Evolutionary conservation across 2,888 invertebrate species (phyloP).

Genomic region (Acholoe squamosa): DNA sequence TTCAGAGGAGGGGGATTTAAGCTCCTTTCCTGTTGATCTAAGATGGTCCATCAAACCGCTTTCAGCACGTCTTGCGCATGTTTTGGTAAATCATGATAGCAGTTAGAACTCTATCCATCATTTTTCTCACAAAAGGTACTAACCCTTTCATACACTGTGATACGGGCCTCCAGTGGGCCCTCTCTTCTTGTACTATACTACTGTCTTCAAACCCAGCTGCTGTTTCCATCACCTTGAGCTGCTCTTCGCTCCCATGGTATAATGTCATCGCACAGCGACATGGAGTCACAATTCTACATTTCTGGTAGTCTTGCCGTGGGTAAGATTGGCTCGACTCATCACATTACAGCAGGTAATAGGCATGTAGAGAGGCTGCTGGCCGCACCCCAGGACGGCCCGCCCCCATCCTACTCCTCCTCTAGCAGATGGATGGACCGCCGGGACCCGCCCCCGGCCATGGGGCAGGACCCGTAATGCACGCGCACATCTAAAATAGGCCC

Average conservation of each 20-base stretch:
- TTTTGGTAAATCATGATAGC: too few relatives aligned
- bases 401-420: not conserved
- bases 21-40: too few relatives aligned
- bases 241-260: not conserved
- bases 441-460: not conserved
- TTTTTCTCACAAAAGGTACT: too few relatives aligned
- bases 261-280: not conserved
- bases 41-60: too few relatives aligned
- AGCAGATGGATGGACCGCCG: not conserved
- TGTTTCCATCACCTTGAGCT: not conserved
- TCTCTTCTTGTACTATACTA: not conserved
- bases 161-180: not conserved
- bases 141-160: too few relatives aligned
- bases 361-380: not conserved
- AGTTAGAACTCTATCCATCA: too few relatives aligned
- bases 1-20: too few relatives aligned
- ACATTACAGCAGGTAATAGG: constrained; percentile 15
- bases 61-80: too few relatives aligned
- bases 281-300: not conserved
- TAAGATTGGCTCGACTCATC: not conserved
- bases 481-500: too few relatives aligned
- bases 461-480: not conserved
- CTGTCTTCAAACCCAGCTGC: not conserved
- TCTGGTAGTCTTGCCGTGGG: not conserved
- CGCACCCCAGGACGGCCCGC: not conserved